Evolutionary conservation across 1,140 invertebrate species (phyloP).

Genomic region (Bathynomus jamesi): DNA sequence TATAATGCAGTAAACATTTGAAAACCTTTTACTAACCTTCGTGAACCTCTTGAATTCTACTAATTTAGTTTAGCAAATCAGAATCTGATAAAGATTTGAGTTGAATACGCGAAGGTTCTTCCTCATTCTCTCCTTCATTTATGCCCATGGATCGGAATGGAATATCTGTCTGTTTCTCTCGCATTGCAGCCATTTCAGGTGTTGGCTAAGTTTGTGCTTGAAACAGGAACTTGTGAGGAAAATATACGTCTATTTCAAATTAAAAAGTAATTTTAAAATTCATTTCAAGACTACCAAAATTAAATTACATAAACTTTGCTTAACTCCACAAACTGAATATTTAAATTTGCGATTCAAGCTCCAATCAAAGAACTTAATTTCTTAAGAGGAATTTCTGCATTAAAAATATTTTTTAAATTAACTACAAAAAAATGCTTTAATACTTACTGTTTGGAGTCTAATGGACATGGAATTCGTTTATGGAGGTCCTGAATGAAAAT

Average conservation of each 20-base stretch:
- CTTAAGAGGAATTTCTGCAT: neutral
- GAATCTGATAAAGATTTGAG: neutral
- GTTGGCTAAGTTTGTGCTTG: neutral
- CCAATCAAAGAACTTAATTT: too few relatives aligned
- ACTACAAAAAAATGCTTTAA: conserved; percentile 2
- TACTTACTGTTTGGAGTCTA: conserved; percentile 44
- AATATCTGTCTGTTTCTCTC: neutral
- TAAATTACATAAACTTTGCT: too few relatives aligned
- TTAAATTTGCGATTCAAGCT: too few relatives aligned
- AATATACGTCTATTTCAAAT: neutral
- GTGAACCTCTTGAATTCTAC: neutral
- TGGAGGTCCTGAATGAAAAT: conserved; percentile 34
- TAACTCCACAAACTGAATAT: too few relatives aligned
- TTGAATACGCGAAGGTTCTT: neutral
- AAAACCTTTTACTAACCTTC: neutral
- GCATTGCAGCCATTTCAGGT: neutral
- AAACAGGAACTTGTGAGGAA: neutral
- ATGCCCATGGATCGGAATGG: neutral
- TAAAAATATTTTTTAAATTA: neutral
- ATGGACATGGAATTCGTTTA: conserved; percentile 42
- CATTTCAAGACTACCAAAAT: neutral
- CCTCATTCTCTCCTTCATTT: neutral
- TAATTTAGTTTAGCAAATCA: neutral
- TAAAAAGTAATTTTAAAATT: neutral
- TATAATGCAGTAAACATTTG: neutral